Evolutionary conservation across 2,797 vertebrate genomes (phyloP), one percentile per base, ranked within the genome.

Genomic region (Rallus crepitans): DNA sequence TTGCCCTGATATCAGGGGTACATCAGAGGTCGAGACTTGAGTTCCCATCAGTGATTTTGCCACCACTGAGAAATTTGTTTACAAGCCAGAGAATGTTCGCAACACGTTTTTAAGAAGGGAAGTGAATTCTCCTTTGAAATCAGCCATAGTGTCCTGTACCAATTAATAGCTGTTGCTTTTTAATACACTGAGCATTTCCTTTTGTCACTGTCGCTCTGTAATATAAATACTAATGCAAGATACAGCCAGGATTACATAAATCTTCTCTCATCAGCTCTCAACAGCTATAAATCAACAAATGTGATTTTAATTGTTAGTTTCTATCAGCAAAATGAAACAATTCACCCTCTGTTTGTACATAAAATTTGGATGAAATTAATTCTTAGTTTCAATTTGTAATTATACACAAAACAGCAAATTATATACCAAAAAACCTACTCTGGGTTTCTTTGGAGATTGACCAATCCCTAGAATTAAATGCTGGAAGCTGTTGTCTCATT

Each of bases 401-500:
- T 86, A 39, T 48, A 30, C 31, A 33, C 6, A 63, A 92, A 92
- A 9, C 11, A 56, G 42, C 35, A 33, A 71, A 69, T 77, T 75
- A 68, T 61, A 24, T 66, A 78, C 55, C 72, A 69, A 82, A 78
- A 96, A 73, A 78, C 15, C 4, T 91, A 59, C 57, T 89, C 28
- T 75, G 3, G 42, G 48, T 68, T 91, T 90, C 10, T 76, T 79
- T 78, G n/a, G n/a, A 69, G 30, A 71, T 75, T 93, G n/a, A 88
- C 72, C 42, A 91, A 90, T 86, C 52, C 27, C 52, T 6, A 20
- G 47, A 81, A 75, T 83, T 88, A 83, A 93, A 56, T 82, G 28
- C 82, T 94, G 61, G 82, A 96, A 83, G 61, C 21, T 88, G 50
- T 79, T 91, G 15, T 14, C 7, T 72, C 66, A 64, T 90, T 93